These are phyloP conservation scores for Cataglyphis hispanica DNA, from an alignment of 1,140 invertebrate species.

Conservation along the genomic window DNA sequence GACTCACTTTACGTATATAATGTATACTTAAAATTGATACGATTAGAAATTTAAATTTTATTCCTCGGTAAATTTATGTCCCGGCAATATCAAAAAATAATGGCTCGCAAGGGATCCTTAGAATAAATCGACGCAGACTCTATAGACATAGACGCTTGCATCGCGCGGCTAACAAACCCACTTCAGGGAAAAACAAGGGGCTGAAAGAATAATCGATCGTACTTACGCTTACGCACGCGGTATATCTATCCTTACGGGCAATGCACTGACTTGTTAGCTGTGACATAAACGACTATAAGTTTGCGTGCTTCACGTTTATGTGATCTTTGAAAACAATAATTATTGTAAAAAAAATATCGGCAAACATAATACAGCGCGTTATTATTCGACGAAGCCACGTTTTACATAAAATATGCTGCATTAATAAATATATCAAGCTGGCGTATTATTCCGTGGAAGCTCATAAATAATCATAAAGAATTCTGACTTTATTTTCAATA, in stretches of 20 bases:
- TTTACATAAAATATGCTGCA: constrained; percentile 33
- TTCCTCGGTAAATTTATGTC: constrained; percentile 23
- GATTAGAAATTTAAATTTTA: constrained; percentile 38
- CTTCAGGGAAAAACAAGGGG: constrained; percentile 68
- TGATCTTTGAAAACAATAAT: constrained; percentile 16
- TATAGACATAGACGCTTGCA: constrained; percentile 50
- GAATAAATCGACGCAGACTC: constrained; percentile 62
- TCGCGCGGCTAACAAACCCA: constrained; percentile 66
- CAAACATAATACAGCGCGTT: background rate
- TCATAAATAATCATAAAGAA: too few relatives aligned
- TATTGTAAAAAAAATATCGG: background rate
- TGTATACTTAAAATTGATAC: background rate
- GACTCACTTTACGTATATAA: background rate
- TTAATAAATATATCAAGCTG: background rate
- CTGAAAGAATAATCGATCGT: constrained; percentile 78
- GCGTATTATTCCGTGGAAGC: too few relatives aligned
- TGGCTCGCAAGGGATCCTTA: constrained; percentile 31
- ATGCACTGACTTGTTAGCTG: constrained; percentile 48
- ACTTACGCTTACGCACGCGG: constrained; percentile 65
- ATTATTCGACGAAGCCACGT: background rate
- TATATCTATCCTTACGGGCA: constrained; percentile 45
- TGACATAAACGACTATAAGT: constrained; percentile 26
- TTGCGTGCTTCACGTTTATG: background rate
- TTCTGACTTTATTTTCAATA: too few relatives aligned
- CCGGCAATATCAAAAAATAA: constrained; percentile 30